Evolutionary conservation across 2,113 vertebrate species (phyloP).

Genomic region (Sylvietta virens): DNA sequence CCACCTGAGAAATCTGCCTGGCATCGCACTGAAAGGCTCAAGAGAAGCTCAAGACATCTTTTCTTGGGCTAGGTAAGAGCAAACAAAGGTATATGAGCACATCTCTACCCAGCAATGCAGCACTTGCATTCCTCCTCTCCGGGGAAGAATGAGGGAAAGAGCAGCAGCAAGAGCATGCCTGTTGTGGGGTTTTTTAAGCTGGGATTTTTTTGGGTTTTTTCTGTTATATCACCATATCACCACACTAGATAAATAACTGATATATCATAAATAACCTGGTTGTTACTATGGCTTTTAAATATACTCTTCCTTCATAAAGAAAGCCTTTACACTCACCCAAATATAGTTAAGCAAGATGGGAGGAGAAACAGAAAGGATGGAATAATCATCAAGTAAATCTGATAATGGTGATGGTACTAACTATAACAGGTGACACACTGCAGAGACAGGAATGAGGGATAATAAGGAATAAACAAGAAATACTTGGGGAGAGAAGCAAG

Average conservation of each 20-base stretch:
- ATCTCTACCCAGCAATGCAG: background rate
- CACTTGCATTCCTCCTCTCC: background rate
- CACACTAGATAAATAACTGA: background rate
- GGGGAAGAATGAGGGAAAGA: background rate
- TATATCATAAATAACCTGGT: background rate
- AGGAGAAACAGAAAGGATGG: background rate
- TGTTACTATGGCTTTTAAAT: background rate
- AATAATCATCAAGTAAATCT: background rate
- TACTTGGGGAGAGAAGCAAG: rapidly evolving
- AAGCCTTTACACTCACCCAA: background rate
- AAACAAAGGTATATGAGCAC: background rate
- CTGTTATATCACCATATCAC: background rate
- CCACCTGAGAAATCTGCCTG: background rate
- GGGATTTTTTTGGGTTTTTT: rapidly evolving
- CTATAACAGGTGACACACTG: background rate
- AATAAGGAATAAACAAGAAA: background rate
- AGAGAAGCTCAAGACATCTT: background rate
- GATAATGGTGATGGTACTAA: background rate
- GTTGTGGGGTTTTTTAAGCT: background rate
- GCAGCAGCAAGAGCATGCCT: background rate
- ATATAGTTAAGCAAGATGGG: background rate
- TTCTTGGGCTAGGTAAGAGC: background rate
- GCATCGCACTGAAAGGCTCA: background rate
- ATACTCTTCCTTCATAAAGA: background rate
- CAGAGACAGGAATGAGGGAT: background rate